phyloP scores from a whole-genome alignment of 1,140 invertebrate species.

The Bradysia coprophila region DNA sequence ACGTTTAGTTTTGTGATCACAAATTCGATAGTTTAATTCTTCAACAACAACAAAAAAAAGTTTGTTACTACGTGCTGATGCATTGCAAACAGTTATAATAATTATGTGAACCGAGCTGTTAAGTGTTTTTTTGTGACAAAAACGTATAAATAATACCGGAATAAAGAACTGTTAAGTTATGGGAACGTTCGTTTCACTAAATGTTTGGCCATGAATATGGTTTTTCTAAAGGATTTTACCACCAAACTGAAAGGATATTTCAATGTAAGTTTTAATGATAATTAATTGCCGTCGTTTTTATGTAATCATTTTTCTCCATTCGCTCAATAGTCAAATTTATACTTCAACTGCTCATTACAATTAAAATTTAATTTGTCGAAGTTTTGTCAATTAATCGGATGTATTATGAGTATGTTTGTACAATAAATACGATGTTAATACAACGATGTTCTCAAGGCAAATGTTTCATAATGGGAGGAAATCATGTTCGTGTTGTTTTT shows the following conservation, averaged over 20 bases:
- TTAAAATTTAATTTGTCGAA: not conserved
- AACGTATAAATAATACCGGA: not conserved
- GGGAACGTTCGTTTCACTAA: no score
- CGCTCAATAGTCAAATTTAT: not conserved
- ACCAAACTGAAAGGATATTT: slow-evolving; percentile 3
- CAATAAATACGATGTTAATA: not conserved
- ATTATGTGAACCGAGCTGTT: not conserved
- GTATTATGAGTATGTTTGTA: not conserved
- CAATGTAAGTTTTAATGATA: not conserved
- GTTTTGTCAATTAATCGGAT: not conserved
- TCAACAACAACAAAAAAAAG: no score
- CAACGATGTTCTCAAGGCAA: no score
- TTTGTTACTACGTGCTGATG: not conserved
- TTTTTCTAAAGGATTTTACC: slow-evolving; percentile 1
- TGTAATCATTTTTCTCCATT: not conserved
- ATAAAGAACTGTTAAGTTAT: no score
- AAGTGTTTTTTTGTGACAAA: not conserved
- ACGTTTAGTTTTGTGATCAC: no score
- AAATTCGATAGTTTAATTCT: no score
- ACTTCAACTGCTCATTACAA: not conserved
- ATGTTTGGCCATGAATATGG: slow-evolving; percentile 1
- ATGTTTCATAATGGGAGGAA: no score
- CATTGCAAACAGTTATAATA: not conserved
- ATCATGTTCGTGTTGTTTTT: no score
- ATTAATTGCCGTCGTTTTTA: not conserved